A percentile compares a stretch with the other conserved stretches of the same genome.
phyloP scores from a whole-genome alignment of 64 coral and sea anemone species.

The Stylophora pistillata region DNA sequence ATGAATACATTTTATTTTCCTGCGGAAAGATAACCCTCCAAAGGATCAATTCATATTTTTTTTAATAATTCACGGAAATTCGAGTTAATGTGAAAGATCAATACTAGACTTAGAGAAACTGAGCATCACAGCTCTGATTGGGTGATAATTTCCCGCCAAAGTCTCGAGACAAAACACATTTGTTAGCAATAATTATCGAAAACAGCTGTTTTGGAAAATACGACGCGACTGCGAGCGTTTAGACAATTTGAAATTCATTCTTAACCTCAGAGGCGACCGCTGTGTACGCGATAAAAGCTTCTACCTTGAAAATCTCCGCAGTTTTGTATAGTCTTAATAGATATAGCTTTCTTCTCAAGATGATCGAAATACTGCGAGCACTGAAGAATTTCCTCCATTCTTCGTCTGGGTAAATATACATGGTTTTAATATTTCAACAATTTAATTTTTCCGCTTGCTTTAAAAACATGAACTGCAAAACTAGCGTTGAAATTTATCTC shows the following conservation, averaged over 20 bases:
- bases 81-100: background rate
- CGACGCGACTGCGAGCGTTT: background rate
- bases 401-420: conserved; percentile 35
- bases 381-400: conserved; percentile 46
- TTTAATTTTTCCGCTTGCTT: background rate
- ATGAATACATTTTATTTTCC: too few species aligned
- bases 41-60: background rate
- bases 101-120: background rate
- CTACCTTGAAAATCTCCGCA: background rate
- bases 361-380: conserved; percentile 20
- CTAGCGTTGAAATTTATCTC: background rate
- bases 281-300: background rate
- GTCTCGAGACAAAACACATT: conserved; percentile 21
- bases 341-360: background rate
- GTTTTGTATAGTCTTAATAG: background rate
- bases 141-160: conserved; percentile 25
- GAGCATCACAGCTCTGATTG: background rate
- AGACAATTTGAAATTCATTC: background rate
- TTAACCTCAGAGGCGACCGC: background rate
- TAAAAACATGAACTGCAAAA: background rate
- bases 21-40: too few species aligned
- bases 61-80: background rate
- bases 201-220: conserved; percentile 8
- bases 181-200: conserved; percentile 13
- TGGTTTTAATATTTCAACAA: background rate